A percentile compares a stretch with the other conserved stretches of the same genome.
These are phyloP conservation scores for Hydrozoanthus tunicans DNA, from an alignment of 64 coral and sea anemone genomes.

Conservation along the genomic window DNA sequence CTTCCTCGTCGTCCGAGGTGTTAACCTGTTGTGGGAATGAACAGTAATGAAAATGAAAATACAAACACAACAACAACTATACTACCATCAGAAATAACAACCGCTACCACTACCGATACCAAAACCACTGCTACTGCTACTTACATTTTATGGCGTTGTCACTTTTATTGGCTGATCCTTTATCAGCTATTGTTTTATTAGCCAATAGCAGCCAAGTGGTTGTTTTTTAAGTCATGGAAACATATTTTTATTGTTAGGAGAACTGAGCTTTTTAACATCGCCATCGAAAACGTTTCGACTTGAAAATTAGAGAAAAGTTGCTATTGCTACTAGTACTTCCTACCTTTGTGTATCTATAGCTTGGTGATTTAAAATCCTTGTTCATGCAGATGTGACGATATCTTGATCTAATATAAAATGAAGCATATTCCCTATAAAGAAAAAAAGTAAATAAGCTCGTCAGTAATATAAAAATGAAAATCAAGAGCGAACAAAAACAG, in stretches of 20 bases:
- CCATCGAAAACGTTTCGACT: too few species aligned
- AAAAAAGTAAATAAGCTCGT: background rate
- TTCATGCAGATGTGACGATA: conserved; percentile 30
- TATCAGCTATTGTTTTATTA: too few species aligned
- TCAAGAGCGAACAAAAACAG: background rate
- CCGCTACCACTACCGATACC: background rate
- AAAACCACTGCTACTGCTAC: background rate
- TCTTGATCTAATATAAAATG: conserved; percentile 34
- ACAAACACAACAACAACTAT: background rate
- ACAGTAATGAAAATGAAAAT: background rate
- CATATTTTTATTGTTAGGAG: too few species aligned
- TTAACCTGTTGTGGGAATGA: conserved; percentile 1
- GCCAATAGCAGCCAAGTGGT: too few species aligned
- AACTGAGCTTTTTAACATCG: too few species aligned
- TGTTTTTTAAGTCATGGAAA: too few species aligned
- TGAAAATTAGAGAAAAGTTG: background rate
- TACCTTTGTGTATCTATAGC: conserved; percentile 53
- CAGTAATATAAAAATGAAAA: background rate
- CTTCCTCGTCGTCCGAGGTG: conserved; percentile 47
- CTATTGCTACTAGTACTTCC: background rate
- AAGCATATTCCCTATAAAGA: conserved; percentile 31
- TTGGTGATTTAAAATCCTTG: conserved; percentile 40
- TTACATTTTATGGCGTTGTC: background rate
- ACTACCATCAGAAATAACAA: background rate
- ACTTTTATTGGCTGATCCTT: too few species aligned